A percentile compares a stretch with the other conserved stretches of the same genome.
Conservation (phyloP, 2,888 invertebrate genomes). For the Hyles lineata region DNA sequence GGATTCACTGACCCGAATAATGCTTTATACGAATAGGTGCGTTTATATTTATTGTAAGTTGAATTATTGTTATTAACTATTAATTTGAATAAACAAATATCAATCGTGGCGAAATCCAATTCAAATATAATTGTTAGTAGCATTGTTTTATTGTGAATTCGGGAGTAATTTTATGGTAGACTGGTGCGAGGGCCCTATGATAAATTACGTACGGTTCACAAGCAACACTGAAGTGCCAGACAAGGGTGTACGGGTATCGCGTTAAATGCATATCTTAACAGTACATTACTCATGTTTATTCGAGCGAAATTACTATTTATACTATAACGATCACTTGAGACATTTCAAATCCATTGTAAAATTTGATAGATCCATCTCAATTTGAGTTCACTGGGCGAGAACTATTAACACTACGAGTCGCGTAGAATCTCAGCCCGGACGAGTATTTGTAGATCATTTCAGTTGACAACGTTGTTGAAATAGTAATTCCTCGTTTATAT, state of each 20-base stretch:
- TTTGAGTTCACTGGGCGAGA: not conserved
- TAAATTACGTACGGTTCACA: constrained; percentile 24
- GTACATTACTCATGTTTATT: constrained; percentile 56
- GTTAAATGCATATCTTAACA: constrained; percentile 51
- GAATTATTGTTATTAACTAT: no score
- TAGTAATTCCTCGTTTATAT: not conserved
- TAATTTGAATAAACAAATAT: not conserved
- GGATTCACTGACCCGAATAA: no score
- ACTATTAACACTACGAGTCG: not conserved
- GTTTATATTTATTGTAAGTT: not conserved
- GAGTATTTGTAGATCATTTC: not conserved
- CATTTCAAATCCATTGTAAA: not conserved
- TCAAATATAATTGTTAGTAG: constrained; percentile 19
- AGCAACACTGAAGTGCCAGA: constrained; percentile 18
- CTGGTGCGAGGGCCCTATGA: constrained; percentile 13
- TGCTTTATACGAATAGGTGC: not conserved
- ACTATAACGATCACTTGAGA: not conserved
- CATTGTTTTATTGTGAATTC: constrained; percentile 18
- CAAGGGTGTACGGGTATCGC: constrained; percentile 24
- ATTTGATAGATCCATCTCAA: not conserved
- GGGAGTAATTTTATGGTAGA: constrained; percentile 17
- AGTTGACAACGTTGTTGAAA: not conserved
- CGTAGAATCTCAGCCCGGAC: not conserved
- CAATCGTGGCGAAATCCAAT: constrained; percentile 2
- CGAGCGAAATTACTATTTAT: constrained; percentile 44